phyloP scores from a whole-genome alignment of 2,113 vertebrate species.

The Mastomys coucha region DNA sequence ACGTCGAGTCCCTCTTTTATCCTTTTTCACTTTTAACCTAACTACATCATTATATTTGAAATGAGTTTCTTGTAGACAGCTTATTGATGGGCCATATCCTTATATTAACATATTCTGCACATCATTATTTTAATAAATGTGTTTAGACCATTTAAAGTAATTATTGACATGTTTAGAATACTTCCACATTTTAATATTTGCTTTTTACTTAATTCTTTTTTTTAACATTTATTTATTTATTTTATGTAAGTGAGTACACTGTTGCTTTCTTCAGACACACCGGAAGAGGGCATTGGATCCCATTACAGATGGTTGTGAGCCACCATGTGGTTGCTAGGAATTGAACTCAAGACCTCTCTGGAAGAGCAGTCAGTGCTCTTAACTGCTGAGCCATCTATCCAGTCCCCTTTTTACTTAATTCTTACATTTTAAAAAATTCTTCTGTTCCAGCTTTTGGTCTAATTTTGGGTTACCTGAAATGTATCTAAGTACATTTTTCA shows the following conservation, averaged over 20 bases:
- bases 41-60: slow-evolving; percentile 33
- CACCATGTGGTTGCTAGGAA: no score
- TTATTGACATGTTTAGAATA: slow-evolving; percentile 60
- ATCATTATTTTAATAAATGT: slow-evolving; percentile 39
- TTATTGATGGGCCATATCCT: background rate
- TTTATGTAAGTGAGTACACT: no score
- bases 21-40: slow-evolving; percentile 64
- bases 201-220: slow-evolving; percentile 6
- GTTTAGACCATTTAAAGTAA: slow-evolving; percentile 38
- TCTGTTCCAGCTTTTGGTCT: background rate
- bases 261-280: no score
- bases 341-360: no score
- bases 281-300: no score
- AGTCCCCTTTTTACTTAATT: background rate
- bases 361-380: no score
- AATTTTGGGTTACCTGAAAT: slow-evolving; percentile 19
- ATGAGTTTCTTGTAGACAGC: slow-evolving; percentile 56
- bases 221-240: no score
- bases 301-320: no score
- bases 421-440: background rate
- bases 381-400: no score
- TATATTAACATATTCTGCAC: slow-evolving; percentile 39
- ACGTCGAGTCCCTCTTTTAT: slow-evolving; percentile 30
- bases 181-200: slow-evolving; percentile 33
- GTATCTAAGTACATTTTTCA: background rate